These are phyloP conservation scores for Crypturellus tataupa DNA, from an alignment of 2,797 vertebrate species.

Conservation along the genomic window DNA sequence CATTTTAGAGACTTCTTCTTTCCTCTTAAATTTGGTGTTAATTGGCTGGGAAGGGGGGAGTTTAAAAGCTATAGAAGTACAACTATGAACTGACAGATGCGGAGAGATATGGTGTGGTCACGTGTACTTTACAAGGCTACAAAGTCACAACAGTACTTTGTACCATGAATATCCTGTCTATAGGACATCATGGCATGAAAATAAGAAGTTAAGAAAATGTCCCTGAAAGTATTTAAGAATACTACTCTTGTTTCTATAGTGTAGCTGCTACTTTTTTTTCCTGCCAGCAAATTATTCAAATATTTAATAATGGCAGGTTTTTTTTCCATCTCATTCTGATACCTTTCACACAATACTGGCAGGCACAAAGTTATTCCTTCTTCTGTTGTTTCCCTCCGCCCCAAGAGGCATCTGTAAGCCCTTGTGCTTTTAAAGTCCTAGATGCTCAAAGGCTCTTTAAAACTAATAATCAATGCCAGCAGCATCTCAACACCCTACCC, in stretches of 20 bases:
- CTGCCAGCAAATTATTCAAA: conserved; percentile 43
- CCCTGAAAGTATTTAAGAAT: neutral
- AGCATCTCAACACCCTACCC: conserved; percentile 69
- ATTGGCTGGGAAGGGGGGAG: neutral
- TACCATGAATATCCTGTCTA: neutral
- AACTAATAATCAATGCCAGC: conserved; percentile 72
- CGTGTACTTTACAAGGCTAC: neutral
- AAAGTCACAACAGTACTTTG: neutral
- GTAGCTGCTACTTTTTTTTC: neutral
- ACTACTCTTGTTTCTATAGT: neutral
- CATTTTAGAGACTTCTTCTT: neutral
- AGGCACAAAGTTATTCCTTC: conserved; percentile 50
- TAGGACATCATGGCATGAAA: neutral
- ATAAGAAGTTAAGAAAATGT: neutral
- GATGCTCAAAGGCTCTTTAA: conserved; percentile 69
- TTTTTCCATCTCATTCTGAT: conserved; percentile 37
- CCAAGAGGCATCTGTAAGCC: conserved; percentile 63
- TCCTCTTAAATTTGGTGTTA: neutral
- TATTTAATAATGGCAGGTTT: conserved; percentile 17
- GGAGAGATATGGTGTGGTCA: too few relatives aligned
- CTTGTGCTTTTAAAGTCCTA: conserved; percentile 57
- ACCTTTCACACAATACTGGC: conserved; percentile 73
- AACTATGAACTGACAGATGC: neutral
- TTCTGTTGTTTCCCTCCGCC: conserved; percentile 40
- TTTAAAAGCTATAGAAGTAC: neutral